Base-by-base conservation (phyloP, 1,140 invertebrate genomes). In the Chelonus insularis region DNA sequence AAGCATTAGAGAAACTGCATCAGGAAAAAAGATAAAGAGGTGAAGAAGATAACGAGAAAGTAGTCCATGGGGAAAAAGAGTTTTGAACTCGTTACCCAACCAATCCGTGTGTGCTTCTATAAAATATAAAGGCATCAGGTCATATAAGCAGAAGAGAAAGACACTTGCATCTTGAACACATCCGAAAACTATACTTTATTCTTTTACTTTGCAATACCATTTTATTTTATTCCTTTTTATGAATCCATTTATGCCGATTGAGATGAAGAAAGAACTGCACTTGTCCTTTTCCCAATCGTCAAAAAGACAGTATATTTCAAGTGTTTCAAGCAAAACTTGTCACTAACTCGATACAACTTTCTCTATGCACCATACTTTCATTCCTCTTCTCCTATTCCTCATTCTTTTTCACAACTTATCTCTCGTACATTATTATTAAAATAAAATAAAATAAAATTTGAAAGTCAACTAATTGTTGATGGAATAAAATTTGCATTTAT, bases 1-100 rank as follows among this genome's bases (percentile, higher is more conserved):
- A 51, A 45, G 65, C 60, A 61, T 66, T 63, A 62, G 64, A 66
- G 57, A 47, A 63, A 36, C 62, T 48, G 41, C 51, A 60, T 61
- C 70, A 68, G 60, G 56, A 66, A 69, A 14, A 14, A 62, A 25
- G 39, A 37, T 65, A 60, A 43, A 47, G 47, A 21, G 63, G 55
- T 55, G 45, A 36, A 12, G 60, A 39, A 69, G 66, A 71, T 68
- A 67, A 65, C 63, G 66, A 68, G 68, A 69, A 64, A 68, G 50
- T 58, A 63, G 67, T 65, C 63, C 69, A 64, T 60, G n/a, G 62
- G 61, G 60, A 66, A 62, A 62, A 66, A 59, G 43, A 62, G 51
- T 66, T 66, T 62, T 41, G 36, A 66, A 66, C 60, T 66, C 60
- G 64, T 66, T 66, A 66, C 43, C n/a, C n/a, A n/a, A n/a, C n/a